A percentile compares a stretch with the other conserved stretches of the same genome.
Evolutionary conservation across 2,113 vertebrate genomes (phyloP).

Genomic region (Sinocyclocheilus grahami): DNA sequence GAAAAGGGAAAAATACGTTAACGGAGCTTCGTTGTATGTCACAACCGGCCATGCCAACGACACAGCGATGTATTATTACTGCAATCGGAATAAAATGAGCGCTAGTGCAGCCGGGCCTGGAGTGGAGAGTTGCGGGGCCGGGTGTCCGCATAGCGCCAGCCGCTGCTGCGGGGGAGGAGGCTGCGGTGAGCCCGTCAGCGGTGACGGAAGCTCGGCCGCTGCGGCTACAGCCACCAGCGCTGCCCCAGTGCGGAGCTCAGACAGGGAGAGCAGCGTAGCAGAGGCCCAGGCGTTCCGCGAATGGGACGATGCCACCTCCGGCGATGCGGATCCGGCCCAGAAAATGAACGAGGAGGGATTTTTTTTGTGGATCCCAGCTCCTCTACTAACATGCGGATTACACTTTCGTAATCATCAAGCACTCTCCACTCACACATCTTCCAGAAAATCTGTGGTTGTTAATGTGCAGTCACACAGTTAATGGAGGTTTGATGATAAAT

Average conservation of each 20-base stretch:
- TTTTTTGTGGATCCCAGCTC: background rate
- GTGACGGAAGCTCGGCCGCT: conserved; percentile 50
- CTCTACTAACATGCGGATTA: no score
- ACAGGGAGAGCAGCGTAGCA: conserved; percentile 47
- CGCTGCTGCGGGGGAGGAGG: conserved; percentile 55
- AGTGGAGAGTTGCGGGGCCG: conserved; percentile 53
- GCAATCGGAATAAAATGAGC: conserved; percentile 62
- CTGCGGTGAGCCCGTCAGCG: conserved; percentile 48
- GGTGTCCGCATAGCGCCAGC: conserved; percentile 51
- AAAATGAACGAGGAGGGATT: conserved; percentile 36
- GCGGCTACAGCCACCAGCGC: conserved; percentile 51
- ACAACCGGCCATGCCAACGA: conserved; percentile 57
- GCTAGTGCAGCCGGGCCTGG: conserved; percentile 52
- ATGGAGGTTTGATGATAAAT: no score
- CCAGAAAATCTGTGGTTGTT: no score
- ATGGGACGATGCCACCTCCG: conserved; percentile 50
- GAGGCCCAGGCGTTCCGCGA: conserved; percentile 54
- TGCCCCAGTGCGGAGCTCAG: conserved; percentile 43
- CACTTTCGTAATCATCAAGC: no score
- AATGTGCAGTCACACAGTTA: no score
- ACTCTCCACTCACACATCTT: no score
- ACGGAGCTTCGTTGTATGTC: conserved; percentile 32
- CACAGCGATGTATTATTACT: conserved; percentile 61
- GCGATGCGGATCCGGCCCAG: conserved; percentile 37
- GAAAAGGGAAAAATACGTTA: conserved; percentile 15